Conservation (phyloP, 2,888 invertebrate genomes). For the Elysia crispata region DNA sequence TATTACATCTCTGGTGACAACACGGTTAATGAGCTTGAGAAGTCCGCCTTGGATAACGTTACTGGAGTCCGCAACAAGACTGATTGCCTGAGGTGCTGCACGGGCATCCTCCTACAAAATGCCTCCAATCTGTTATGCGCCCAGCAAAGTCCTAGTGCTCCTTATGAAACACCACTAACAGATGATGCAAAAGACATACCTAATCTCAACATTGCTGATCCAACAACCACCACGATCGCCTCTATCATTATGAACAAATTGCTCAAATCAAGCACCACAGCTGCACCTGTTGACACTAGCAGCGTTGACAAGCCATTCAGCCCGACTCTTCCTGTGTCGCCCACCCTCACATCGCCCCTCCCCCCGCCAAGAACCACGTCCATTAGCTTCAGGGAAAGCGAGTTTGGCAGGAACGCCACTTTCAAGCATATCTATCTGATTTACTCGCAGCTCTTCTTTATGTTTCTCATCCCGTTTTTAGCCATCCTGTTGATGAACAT, state of each 20-base stretch:
- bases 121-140: neutral
- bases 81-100: neutral
- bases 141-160: neutral
- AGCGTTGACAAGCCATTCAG: neutral
- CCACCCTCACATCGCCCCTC: slow-evolving; percentile 52
- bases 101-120: neutral
- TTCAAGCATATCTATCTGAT: slow-evolving; percentile 73
- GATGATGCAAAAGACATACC: too few relatives aligned
- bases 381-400: slow-evolving; percentile 54
- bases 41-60: neutral
- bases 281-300: neutral
- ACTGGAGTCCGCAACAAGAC: neutral
- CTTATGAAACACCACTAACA: too few relatives aligned
- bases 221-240: neutral
- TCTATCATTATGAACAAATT: neutral
- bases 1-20: slow-evolving; percentile 27
- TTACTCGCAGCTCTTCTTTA: slow-evolving; percentile 71
- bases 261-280: neutral
- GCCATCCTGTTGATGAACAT: slow-evolving; percentile 72
- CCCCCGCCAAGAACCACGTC: slow-evolving; percentile 44
- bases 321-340: neutral
- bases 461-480: slow-evolving; percentile 73
- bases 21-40: neutral
- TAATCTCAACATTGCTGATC: neutral
- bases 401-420: slow-evolving; percentile 64